Evolutionary conservation across 2,888 invertebrate species (phyloP).

Genomic region (Congeria kusceri): DNA sequence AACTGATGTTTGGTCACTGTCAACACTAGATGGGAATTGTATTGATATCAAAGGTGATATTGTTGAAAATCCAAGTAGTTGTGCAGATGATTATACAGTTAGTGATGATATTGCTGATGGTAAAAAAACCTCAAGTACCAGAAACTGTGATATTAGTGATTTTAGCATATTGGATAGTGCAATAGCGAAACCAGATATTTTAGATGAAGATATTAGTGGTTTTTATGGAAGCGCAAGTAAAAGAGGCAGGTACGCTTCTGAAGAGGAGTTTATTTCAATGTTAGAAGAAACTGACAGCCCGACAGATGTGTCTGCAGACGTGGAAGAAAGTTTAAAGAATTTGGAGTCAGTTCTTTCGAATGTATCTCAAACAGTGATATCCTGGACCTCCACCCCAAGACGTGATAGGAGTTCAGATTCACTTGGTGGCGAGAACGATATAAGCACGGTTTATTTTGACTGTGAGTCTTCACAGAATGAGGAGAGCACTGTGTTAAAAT

Average conservation of each 20-base stretch:
- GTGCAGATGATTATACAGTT: not conserved
- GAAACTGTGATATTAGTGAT: constrained; percentile 37
- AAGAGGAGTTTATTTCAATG: constrained; percentile 76
- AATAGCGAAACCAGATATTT: constrained; percentile 38
- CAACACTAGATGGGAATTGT: too few species aligned
- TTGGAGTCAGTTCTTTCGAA: constrained; percentile 67
- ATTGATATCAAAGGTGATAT: not conserved
- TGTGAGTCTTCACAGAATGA: constrained; percentile 43
- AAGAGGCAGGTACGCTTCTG: constrained; percentile 23
- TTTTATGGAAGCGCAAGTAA: constrained; percentile 18
- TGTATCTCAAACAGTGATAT: constrained; percentile 42
- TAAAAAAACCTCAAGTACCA: constrained; percentile 21
- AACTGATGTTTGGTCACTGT: not conserved
- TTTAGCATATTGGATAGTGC: constrained; percentile 46
- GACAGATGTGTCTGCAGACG: constrained; percentile 64
- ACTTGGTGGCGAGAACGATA: constrained; percentile 53
- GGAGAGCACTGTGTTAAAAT: constrained; percentile 44
- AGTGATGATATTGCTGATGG: not conserved
- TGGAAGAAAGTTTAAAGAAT: constrained; percentile 69
- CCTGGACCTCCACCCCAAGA: constrained; percentile 59
- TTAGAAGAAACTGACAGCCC: constrained; percentile 75
- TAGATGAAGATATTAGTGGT: constrained; percentile 23
- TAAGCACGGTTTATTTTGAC: constrained; percentile 59
- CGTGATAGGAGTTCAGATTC: constrained; percentile 50
- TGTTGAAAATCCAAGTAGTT: not conserved